Evolutionary conservation across 2,888 invertebrate species (phyloP).

Genomic region (Calameuta idolon): DNA sequence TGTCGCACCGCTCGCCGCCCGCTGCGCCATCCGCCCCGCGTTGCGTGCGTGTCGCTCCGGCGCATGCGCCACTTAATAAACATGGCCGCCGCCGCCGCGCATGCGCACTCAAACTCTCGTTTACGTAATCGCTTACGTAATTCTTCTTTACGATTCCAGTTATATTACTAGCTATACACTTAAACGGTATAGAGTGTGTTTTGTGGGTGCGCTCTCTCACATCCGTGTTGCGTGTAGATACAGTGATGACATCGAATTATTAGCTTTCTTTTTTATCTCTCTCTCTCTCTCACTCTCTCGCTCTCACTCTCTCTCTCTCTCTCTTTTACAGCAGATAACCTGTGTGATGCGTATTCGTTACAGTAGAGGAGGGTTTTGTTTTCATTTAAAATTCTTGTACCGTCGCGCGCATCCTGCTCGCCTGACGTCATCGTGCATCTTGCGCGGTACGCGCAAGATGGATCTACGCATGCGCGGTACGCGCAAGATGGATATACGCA

Average conservation of each 20-base stretch:
- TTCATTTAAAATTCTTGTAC: conserved; percentile 1
- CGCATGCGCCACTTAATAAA: not conserved
- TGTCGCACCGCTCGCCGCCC: conserved; percentile 34
- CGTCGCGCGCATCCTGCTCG: conserved; percentile 2
- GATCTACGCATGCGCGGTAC: too few relatives aligned
- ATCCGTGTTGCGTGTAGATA: conserved; percentile 32
- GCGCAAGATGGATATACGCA: not conserved
- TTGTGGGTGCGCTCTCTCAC: conserved; percentile 18
- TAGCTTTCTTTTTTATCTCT: conserved; percentile 7
- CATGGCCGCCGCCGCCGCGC: not conserved
- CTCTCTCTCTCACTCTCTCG: not conserved
- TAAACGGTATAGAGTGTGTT: conserved; percentile 45
- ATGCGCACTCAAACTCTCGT: not conserved
- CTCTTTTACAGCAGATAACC: not conserved
- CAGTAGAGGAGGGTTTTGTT: conserved; percentile 1
- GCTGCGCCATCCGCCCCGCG: conserved; percentile 39
- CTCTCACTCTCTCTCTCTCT: not conserved
- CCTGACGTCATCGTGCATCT: not conserved
- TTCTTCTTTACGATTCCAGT: conserved; percentile 26
- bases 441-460: too few relatives aligned
- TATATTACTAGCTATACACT: conserved; percentile 50
- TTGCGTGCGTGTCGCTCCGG: conserved; percentile 18
- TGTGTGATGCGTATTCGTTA: conserved; percentile 4
- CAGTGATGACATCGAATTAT: conserved; percentile 34
- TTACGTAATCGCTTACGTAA: conserved; percentile 14